Conservation (phyloP, 2,113 vertebrate species). For the Heptranchias perlo region DNA sequence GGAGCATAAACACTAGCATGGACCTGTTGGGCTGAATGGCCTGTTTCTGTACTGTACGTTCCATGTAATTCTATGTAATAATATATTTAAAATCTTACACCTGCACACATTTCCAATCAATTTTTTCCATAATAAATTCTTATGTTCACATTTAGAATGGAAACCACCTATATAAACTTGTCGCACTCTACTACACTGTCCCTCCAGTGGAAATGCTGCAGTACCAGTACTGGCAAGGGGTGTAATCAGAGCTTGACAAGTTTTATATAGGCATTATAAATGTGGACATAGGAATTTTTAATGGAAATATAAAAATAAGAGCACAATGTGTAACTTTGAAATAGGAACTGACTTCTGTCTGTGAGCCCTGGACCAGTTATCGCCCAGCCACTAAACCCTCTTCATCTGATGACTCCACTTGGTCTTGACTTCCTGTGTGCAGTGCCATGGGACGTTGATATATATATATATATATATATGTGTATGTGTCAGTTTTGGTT, state of each 20-base stretch:
- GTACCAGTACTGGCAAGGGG: not conserved
- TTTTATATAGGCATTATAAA: not conserved
- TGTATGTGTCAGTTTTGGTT: not conserved
- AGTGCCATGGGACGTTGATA: not conserved
- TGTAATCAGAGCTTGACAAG: no score
- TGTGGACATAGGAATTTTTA: not conserved
- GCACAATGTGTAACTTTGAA: not conserved
- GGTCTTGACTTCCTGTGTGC: not conserved
- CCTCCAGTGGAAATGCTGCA: not conserved
- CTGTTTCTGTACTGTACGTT: no score
- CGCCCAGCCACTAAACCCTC: no score
- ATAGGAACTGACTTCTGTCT: not conserved
- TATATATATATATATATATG: no score
- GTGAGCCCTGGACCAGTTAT: not conserved
- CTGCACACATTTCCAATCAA: not conserved
- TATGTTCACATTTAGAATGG: not conserved
- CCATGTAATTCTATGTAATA: no score
- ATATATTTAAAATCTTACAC: conserved; percentile 7
- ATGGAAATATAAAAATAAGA: not conserved
- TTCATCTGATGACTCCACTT: no score
- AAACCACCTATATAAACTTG: not conserved
- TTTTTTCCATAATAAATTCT: not conserved
- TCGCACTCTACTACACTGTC: no score
- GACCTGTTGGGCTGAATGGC: no score
- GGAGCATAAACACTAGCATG: no score